Evolutionary conservation across 2,797 vertebrate species (phyloP), one percentile per base, ranked within the genome.

Genomic region (Rhinichthys osculus): DNA sequence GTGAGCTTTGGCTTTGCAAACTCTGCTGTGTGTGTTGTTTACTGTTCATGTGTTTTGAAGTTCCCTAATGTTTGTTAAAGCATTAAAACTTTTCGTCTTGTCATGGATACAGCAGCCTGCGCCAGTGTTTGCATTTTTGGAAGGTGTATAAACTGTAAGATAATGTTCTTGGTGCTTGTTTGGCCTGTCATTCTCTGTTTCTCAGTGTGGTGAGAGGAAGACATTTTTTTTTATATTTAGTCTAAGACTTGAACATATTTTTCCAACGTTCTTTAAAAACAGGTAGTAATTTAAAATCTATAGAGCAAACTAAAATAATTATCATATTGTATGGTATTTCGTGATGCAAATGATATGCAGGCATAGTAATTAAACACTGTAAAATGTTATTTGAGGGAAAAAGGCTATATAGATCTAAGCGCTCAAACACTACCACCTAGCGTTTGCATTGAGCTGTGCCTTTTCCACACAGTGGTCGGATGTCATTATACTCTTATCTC

Each of bases 371-470:
- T 42, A 30, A 40, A 52, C 59, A 3, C 9, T 27, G 21, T 38
- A 40, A 70, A 52, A 70, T 27, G 5, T 50, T 66, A 67, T 83
- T 27, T 44, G 16, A 11, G 1, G 1, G 1, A 79, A 52, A 9
- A n/a, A n/a, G n/a, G 2, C 2, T 35, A 42, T 33, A 42, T 33
- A 80, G 27, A 72, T 17, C 30, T 64, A 66, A 40, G 57, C 70
- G 44, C 44, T n/a, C 40, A 73, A 85, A 85, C 84, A 85, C 78
- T 52, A 81, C 78, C 84, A 74, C 84, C 78, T 73, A 85, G 84
- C 44, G 84, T 67, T 81, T 54, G 8, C 38, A 47, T 27, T 35
- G 10, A 71, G 27, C 76, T 33, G 7, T 14, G 13, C 8, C 5
- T 57, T 59, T 70, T 5, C 21, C 27, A 44, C n/a, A 54, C 5